Conservation (phyloP, 2,888 invertebrate species). For the Troglohyphantes excavatus region DNA sequence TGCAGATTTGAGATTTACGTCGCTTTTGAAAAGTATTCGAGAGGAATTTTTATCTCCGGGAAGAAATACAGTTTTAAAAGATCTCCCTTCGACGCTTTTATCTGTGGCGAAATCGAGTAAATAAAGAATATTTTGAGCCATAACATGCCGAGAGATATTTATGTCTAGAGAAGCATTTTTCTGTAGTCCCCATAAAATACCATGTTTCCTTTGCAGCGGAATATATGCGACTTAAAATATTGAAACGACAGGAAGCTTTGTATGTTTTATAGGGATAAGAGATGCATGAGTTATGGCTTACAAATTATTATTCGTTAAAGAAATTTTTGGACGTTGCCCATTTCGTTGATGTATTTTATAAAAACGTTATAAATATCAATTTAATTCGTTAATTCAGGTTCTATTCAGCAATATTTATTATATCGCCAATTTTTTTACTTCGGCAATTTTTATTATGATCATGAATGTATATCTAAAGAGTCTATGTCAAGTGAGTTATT, state of each 20-base stretch:
- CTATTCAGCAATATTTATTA: too few species aligned
- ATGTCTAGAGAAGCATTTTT: slow-evolving; percentile 36
- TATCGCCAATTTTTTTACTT: too few species aligned
- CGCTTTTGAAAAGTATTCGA: slow-evolving; percentile 44
- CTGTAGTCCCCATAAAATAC: slow-evolving; percentile 8
- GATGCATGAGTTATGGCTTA: too few species aligned
- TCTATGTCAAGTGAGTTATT: too few species aligned
- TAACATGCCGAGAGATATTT: slow-evolving; percentile 45
- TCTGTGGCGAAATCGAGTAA: slow-evolving; percentile 33
- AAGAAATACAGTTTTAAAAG: slow-evolving; percentile 14
- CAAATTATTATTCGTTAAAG: too few species aligned
- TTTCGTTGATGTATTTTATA: too few species aligned
- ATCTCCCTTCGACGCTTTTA: slow-evolving; percentile 33
- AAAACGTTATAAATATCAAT: too few species aligned
- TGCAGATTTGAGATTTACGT: slow-evolving; percentile 44
- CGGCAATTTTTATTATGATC: too few species aligned
- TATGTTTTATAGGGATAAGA: background rate
- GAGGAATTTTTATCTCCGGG: background rate
- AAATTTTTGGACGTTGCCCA: too few species aligned
- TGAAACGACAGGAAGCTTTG: background rate
- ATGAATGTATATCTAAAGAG: too few species aligned
- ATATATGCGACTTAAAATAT: background rate
- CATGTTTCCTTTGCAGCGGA: slow-evolving; percentile 5
- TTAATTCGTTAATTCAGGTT: too few species aligned
- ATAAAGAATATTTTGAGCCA: slow-evolving; percentile 46